Base-by-base conservation (phyloP, 2,797 vertebrate species). In the Fistularia commersonii region DNA sequence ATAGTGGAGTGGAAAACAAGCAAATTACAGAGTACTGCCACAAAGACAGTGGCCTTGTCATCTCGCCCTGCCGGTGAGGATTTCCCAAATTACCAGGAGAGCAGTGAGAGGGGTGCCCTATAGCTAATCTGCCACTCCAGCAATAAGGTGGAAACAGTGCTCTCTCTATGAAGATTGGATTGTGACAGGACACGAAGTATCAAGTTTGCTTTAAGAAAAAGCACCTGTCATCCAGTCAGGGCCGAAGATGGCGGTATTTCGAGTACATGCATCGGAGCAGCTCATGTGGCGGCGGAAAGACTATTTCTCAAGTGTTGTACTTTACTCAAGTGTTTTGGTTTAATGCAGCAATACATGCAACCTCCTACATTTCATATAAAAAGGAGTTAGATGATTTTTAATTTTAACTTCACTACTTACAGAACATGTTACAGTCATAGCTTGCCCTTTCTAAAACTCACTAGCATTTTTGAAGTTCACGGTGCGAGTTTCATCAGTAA, bases 31-130 rank as follows among this genome's bases (percentile, higher is more conserved):
- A 82, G 85, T 76, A 76, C 54, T 44, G 62, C 49, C 64, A 68
- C 82, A 70, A 87, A 90, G 86, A 92, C 89, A 87, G 84, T 76
- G 83, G 89, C 83, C 84, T 78, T 85, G 84, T 91, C 91, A 90
- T 90, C 87, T 84, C 79, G 65, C 89, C 77, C 88, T 89, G 83
- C 86, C 90, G 91, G 84, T 81, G 82, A 84, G 67, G 90, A 90
- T 91, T 84, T 89, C 88, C 83, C 80, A 89, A 92, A 92, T 92
- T 88, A 90, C 89, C 80, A 79, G 77, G 52, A 82, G 64, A 66
- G 69, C 72, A 78, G 40, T 75, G 64, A 78, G 81, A 89, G 75
- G 85, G 82, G 70, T 78, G 81, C 78, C 82, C 80, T 63, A 62
- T 76, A 71, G 79, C 83, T 88, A 72, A 81, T 81, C 85, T 82